Conservation (phyloP, 2,113 vertebrate species). For the Labeo rohita region DNA sequence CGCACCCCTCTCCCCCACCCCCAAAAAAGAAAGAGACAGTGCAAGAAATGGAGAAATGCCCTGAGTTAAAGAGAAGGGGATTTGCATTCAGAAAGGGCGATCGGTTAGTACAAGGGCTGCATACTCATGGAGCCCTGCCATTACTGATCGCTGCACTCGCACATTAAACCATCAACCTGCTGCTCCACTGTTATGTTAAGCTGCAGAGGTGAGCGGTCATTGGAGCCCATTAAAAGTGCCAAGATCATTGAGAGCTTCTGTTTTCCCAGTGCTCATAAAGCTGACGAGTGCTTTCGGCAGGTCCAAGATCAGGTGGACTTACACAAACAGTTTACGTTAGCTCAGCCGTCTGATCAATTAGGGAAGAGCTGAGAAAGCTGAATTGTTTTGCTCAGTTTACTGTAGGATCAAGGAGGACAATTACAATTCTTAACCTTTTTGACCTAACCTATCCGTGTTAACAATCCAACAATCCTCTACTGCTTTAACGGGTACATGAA, state of each 20-base stretch:
- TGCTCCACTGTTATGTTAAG: conserved; percentile 34
- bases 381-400: neutral
- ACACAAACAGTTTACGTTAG: conserved; percentile 55
- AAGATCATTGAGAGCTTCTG: conserved; percentile 24
- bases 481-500: neutral
- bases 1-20: conserved; percentile 44
- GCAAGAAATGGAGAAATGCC: conserved; percentile 35
- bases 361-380: neutral
- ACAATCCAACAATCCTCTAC: neutral
- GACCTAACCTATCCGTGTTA: neutral
- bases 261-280: conserved; percentile 24
- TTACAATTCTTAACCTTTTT: neutral
- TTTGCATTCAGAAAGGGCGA: conserved; percentile 68
- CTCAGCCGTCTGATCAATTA: conserved; percentile 47
- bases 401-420: neutral
- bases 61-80: conserved; percentile 62
- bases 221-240: conserved; percentile 33
- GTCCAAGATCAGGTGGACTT: neutral
- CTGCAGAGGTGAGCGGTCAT: conserved; percentile 36
- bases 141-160: conserved; percentile 24
- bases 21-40: conserved; percentile 34
- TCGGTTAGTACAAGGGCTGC: conserved; percentile 63
- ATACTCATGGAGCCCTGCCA: conserved; percentile 56
- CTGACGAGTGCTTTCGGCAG: neutral
- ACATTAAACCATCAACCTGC: conserved; percentile 49